Evolutionary conservation across 2,888 invertebrate genomes (phyloP).

Genomic region (Phasia obesa): DNA sequence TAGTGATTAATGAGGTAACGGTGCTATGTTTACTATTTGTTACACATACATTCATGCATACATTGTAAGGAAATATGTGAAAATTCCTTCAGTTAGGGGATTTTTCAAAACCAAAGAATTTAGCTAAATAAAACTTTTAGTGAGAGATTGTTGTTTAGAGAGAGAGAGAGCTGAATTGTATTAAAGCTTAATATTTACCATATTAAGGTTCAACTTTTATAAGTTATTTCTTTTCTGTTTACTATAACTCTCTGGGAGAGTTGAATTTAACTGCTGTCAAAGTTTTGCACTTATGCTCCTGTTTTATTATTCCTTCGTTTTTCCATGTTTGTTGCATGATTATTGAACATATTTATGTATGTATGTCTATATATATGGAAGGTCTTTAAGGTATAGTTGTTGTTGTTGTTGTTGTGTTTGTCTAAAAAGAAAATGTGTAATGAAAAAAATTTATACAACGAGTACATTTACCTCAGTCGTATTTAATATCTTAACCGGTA

Average conservation of each 20-base stretch:
- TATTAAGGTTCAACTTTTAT: neutral
- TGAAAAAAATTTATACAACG: conserved; percentile 70
- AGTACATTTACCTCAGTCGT: conserved; percentile 82
- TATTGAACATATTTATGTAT: conserved; percentile 16
- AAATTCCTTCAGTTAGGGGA: conserved; percentile 4
- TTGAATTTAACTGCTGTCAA: neutral
- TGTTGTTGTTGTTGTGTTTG: conserved; percentile 73
- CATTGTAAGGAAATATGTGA: neutral
- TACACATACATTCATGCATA: too few relatives aligned
- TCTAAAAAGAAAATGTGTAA: conserved; percentile 36
- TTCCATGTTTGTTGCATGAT: conserved; percentile 45
- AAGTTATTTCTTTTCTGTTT: neutral
- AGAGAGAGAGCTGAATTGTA: conserved; percentile 44
- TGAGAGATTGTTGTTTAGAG: neutral
- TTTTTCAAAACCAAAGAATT: neutral
- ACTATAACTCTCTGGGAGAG: conserved; percentile 28
- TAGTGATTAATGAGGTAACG: neutral
- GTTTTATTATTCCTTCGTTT: conserved; percentile 36
- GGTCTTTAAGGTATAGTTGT: neutral
- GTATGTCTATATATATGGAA: conserved; percentile 3
- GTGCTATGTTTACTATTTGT: too few relatives aligned
- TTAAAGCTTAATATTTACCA: conserved; percentile 5
- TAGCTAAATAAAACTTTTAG: too few relatives aligned
- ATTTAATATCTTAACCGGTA: conserved; percentile 82
- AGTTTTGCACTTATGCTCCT: conserved; percentile 41